Evolutionary conservation across 2,113 vertebrate species (phyloP).

Genomic region (Mesembrinibis cayennensis): DNA sequence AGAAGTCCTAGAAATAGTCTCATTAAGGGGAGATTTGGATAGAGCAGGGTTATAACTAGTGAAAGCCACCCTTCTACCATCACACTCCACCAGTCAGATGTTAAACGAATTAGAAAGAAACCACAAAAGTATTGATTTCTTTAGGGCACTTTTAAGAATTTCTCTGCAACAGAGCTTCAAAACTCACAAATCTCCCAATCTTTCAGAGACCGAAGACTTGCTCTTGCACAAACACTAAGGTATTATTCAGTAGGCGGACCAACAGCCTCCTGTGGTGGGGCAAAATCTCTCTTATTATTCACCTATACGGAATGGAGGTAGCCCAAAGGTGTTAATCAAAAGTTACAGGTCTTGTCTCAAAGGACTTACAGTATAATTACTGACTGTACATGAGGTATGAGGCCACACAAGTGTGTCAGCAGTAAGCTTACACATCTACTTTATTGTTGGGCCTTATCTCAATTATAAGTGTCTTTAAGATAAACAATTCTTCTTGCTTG

Average conservation of each 20-base stretch:
- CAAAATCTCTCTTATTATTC: neutral
- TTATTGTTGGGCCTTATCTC: neutral
- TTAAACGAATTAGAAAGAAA: neutral
- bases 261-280: neutral
- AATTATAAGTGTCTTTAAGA: neutral
- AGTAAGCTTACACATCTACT: neutral
- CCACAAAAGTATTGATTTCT: neutral
- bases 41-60: neutral
- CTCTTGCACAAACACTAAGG: neutral
- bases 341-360: neutral
- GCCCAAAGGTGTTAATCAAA: neutral
- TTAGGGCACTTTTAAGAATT: neutral
- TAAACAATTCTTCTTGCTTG: neutral
- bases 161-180: neutral
- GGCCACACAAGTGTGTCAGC: neutral
- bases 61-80: neutral
- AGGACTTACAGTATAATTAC: neutral
- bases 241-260: neutral
- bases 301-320: neutral
- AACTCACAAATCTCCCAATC: neutral
- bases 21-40: neutral
- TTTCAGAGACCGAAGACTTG: neutral
- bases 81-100: neutral
- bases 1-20: neutral
- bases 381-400: neutral